A percentile compares a stretch with the other conserved stretches of the same genome.
phyloP scores from a whole-genome alignment of 2,888 invertebrate genomes.

The Drosophila bunnanda region DNA sequence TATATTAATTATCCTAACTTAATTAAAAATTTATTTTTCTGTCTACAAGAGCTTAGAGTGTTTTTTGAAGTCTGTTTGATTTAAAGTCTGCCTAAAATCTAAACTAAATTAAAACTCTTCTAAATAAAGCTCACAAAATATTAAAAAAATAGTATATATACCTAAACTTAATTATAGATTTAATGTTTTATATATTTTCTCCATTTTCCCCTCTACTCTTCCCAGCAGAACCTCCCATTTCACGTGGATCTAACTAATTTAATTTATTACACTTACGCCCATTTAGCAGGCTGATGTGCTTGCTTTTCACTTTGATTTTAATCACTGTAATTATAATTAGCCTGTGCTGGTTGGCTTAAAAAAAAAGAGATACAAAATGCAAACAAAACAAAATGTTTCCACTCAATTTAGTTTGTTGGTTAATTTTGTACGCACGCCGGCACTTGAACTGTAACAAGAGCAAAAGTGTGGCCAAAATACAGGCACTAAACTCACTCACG shows the following conservation, averaged over 20 bases:
- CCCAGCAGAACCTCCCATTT: conserved; percentile 5
- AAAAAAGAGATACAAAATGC: conserved; percentile 11
- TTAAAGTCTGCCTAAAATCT: background rate
- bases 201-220: background rate
- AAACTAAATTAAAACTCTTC: background rate
- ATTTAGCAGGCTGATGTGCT: conserved; percentile 23
- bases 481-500: conserved; percentile 17
- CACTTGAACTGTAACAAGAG: conserved; percentile 54
- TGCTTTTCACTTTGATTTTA: conserved; percentile 40
- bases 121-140: background rate
- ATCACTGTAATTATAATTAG: conserved; percentile 63
- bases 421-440: conserved; percentile 49
- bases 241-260: conserved; percentile 2
- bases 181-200: background rate
- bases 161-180: background rate
- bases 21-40: too few relatives aligned
- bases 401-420: conserved; percentile 65
- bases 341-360: conserved; percentile 26
- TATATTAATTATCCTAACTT: too few relatives aligned
- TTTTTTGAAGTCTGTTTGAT: background rate
- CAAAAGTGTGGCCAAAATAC: conserved; percentile 45
- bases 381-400: conserved; percentile 48
- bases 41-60: too few relatives aligned
- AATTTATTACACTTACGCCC: conserved; percentile 6
- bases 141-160: background rate